Evolutionary conservation across 1,140 invertebrate genomes (phyloP).

Genomic region (Panonychus citri): DNA sequence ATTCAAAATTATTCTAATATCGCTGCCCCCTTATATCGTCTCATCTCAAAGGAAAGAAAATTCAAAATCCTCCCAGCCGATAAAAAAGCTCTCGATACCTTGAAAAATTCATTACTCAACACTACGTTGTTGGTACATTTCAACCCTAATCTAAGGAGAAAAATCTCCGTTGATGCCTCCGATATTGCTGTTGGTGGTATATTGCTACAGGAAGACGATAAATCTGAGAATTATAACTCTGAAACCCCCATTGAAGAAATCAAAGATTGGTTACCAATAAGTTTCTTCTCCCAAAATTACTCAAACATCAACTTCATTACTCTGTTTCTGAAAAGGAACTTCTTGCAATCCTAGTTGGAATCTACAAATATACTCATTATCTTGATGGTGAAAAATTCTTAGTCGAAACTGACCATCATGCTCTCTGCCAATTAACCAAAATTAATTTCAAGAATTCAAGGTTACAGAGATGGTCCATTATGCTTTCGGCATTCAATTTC

Average conservation of each 20-base stretch:
- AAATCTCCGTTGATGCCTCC: background rate
- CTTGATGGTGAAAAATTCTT: constrained; percentile 14
- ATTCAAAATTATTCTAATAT: constrained; percentile 21
- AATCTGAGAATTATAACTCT: background rate
- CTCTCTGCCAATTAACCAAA: constrained; percentile 6
- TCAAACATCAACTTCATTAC: constrained; percentile 11
- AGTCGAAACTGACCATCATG: constrained; percentile 15
- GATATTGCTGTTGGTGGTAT: constrained; percentile 1
- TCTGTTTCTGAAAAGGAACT: constrained; percentile 11
- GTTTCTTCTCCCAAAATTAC: background rate
- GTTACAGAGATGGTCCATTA: background rate
- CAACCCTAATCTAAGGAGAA: background rate
- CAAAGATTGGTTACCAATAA: background rate
- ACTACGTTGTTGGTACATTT: constrained; percentile 1
- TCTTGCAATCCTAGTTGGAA: constrained; percentile 15
- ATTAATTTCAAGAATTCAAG: background rate
- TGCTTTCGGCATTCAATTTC: background rate
- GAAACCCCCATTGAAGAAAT: no score
- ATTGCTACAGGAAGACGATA: constrained; percentile 3
- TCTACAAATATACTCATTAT: constrained; percentile 15
- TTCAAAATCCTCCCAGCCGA: background rate
- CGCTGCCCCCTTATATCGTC: constrained; percentile 19
- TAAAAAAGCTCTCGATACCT: constrained; percentile 3
- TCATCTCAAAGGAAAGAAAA: constrained; percentile 12
- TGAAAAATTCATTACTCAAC: background rate